Evolutionary conservation across 2,113 vertebrate genomes (phyloP).

Genomic region (Drymodes brunneopygia): DNA sequence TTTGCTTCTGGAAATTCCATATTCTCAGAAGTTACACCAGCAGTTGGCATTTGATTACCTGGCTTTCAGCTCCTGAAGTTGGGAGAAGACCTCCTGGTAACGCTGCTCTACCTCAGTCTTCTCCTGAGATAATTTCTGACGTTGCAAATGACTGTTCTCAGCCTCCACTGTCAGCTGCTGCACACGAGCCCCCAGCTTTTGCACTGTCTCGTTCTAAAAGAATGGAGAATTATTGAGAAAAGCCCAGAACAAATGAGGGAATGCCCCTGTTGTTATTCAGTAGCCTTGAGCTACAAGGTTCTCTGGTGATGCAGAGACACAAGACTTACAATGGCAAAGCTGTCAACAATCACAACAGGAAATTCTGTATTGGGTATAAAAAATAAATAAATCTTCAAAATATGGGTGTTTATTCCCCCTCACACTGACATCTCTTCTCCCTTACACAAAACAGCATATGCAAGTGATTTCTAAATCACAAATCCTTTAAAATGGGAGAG

Average conservation of each 20-base stretch:
- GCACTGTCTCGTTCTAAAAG: conserved; percentile 81
- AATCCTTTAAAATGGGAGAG: background rate
- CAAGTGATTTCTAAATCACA: background rate
- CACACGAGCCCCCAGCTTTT: conserved; percentile 83
- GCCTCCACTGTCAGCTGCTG: conserved; percentile 86
- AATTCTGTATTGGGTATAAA: background rate
- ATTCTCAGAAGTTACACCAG: background rate
- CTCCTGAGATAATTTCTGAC: conserved; percentile 84
- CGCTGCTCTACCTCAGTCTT: conserved; percentile 83
- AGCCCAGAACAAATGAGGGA: background rate
- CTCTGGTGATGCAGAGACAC: conserved; percentile 16
- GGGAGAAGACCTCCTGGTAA: conserved; percentile 70
- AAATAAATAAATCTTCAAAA: background rate
- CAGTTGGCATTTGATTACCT: conserved; percentile 68
- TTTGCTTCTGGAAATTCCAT: background rate
- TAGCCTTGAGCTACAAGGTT: conserved; percentile 47
- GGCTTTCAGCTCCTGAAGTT: conserved; percentile 83
- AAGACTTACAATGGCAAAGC: conserved; percentile 1
- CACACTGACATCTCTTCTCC: background rate
- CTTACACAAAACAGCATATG: background rate
- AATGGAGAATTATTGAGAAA: conserved; percentile 4
- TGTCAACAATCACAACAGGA: background rate
- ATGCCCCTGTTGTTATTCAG: background rate
- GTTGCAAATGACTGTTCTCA: conserved; percentile 80
- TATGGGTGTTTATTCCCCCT: background rate